Evolutionary conservation across 1,140 invertebrate genomes (phyloP).

Genomic region (Andrena cerasifolii): DNA sequence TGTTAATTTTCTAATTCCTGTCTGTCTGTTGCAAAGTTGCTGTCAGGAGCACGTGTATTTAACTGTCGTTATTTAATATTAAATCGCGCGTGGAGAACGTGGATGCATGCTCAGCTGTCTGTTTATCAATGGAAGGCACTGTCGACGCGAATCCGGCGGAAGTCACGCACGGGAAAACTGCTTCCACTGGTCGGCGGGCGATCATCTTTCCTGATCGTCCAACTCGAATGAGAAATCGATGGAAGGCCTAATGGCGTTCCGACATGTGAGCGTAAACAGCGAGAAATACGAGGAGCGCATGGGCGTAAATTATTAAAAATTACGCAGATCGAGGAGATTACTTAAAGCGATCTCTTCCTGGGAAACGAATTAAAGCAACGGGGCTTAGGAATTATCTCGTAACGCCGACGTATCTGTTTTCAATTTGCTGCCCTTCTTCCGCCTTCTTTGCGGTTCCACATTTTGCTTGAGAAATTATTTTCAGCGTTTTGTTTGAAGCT

Average conservation of each 20-base stretch:
- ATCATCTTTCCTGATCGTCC: constrained; percentile 27
- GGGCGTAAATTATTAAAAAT: constrained; percentile 3
- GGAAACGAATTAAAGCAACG: neutral
- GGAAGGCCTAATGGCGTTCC: neutral
- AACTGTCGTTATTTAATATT: neutral
- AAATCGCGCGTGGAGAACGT: neutral
- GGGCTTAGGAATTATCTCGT: neutral
- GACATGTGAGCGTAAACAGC: neutral
- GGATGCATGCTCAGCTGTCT: neutral
- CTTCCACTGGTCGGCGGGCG: constrained; percentile 17
- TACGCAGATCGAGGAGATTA: neutral
- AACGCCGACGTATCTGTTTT: neutral
- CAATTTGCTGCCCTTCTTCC: neutral
- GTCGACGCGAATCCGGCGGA: constrained; percentile 45
- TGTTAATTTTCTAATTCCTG: no score
- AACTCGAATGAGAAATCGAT: constrained; percentile 2
- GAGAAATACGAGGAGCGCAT: neutral
- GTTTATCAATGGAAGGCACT: constrained; percentile 22
- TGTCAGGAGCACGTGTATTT: neutral
- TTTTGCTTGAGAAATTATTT: neutral
- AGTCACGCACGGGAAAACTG: constrained; percentile 40
- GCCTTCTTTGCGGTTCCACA: constrained; percentile 16
- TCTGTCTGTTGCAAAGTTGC: no score
- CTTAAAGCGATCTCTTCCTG: neutral
- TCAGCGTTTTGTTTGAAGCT: no score